These are phyloP conservation scores for Gnathonemus longibarbis DNA, from an alignment of 2,113 vertebrate species.

Conservation along the genomic window DNA sequence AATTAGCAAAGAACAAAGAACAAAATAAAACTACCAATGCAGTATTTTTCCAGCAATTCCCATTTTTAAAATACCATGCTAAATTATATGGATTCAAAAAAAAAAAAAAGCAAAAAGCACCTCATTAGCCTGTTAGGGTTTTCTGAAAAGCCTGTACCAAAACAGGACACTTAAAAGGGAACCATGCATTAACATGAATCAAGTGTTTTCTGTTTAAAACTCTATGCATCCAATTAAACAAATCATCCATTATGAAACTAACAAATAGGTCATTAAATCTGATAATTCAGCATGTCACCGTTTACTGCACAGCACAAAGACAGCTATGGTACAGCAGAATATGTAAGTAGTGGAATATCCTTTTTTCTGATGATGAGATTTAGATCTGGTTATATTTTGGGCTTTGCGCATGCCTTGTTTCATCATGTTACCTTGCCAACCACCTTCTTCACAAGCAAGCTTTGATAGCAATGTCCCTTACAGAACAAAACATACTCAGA, in stretches of 20 bases:
- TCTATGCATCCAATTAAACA: not conserved
- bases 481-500: not conserved
- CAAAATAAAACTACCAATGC: not conserved
- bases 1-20: constrained; percentile 4
- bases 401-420: not conserved
- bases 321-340: not conserved
- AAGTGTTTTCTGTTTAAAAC: not conserved
- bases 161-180: not conserved
- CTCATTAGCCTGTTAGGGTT: not conserved
- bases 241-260: not conserved
- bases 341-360: not conserved
- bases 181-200: not conserved
- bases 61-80: not conserved
- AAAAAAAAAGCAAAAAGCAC: not conserved
- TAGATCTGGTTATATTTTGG: not conserved
- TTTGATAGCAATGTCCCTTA: not conserved
- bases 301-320: not conserved
- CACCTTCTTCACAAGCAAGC: not conserved
- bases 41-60: not conserved
- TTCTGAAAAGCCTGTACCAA: not conserved
- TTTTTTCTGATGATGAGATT: not conserved
- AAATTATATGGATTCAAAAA: not conserved
- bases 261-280: constrained; percentile 8
- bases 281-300: not conserved
- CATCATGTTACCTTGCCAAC: constrained; percentile 5